Percentiles rank a stretch among this genome's conserved stretches.
phyloP scores from a whole-genome alignment of 2,888 invertebrate species.

The Ypsolopha scabrella region DNA sequence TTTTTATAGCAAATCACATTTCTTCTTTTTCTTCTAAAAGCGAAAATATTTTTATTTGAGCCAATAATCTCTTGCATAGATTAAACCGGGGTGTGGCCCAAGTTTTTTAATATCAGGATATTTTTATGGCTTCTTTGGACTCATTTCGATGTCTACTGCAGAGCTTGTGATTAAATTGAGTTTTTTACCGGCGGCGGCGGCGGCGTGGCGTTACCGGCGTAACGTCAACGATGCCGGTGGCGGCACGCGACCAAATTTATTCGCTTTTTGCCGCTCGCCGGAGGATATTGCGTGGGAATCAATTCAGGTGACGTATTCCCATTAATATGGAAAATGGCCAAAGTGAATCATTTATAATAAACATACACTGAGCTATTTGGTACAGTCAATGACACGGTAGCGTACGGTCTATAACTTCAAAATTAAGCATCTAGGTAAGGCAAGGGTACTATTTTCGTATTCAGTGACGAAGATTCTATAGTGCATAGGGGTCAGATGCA shows the following conservation, averaged over 20 bases:
- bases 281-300: conserved; percentile 64
- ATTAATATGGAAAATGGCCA: conserved; percentile 2
- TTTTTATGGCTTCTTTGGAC: conserved; percentile 5
- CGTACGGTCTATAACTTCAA: no score
- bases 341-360: no score
- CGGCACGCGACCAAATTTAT: conserved; percentile 33
- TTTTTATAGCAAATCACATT: no score
- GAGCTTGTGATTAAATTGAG: conserved; percentile 52
- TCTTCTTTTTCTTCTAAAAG: not conserved
- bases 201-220: conserved; percentile 30
- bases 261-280: conserved; percentile 42
- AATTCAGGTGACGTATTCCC: conserved; percentile 47
- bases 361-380: no score
- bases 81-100: not conserved
- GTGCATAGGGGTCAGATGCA: no score
- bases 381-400: no score
- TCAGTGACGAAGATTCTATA: no score
- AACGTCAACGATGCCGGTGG: no score
- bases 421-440: no score
- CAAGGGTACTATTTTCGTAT: no score
- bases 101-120: conserved; percentile 12
- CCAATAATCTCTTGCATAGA: conserved; percentile 1
- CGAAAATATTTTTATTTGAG: not conserved
- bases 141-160: conserved; percentile 14
- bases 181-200: conserved; percentile 41